Evolutionary conservation across 2,797 vertebrate species (phyloP).

Genomic region (Danio aesculapii): DNA sequence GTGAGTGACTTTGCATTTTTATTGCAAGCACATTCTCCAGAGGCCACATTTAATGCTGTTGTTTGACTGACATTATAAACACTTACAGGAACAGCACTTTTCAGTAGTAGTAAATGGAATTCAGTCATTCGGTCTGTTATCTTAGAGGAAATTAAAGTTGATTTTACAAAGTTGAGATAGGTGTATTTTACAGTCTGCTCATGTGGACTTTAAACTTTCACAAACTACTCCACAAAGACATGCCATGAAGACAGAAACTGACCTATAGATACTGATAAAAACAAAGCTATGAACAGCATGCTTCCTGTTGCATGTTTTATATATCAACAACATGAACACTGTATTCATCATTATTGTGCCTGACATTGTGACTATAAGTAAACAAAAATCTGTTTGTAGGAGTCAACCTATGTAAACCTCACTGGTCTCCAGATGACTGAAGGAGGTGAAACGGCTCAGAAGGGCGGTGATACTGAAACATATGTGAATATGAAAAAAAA

Average conservation of each 20-base stretch:
- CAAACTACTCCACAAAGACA: too few species aligned
- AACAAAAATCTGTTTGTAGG: neutral
- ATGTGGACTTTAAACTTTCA: too few species aligned
- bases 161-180: too few species aligned
- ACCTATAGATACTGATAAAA: neutral
- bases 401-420: neutral
- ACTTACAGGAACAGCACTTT: too few species aligned
- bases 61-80: neutral
- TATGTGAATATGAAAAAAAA: neutral
- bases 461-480: neutral
- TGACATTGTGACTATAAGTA: too few species aligned
- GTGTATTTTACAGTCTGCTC: too few species aligned
- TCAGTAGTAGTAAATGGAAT: too few species aligned
- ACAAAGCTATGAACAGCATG: neutral
- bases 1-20: slow-evolving; percentile 38
- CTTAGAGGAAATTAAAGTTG: too few species aligned
- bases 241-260: neutral
- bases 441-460: neutral
- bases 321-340: neutral
- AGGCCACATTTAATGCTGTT: neutral
- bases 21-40: neutral
- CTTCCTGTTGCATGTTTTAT: neutral
- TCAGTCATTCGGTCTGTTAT: too few species aligned
- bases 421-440: neutral
- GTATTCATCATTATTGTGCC: neutral